Evolutionary conservation across 2,113 vertebrate species (phyloP).

Genomic region (Pedionomus torquatus): DNA sequence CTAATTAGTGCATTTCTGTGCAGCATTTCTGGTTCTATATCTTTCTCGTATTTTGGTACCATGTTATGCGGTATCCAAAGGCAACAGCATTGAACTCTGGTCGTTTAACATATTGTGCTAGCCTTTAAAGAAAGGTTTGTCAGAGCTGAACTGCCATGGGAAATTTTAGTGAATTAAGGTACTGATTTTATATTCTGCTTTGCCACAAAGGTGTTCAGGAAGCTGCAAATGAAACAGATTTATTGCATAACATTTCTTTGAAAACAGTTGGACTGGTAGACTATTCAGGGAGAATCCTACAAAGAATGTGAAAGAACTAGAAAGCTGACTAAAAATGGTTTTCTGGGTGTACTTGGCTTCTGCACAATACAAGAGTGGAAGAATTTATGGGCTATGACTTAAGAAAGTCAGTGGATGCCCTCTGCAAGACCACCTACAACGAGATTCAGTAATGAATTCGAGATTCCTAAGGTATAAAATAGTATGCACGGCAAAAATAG

Average conservation of each 20-base stretch:
- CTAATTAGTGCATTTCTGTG: constrained; percentile 59
- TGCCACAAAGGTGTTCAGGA: not conserved
- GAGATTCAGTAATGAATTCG: not conserved
- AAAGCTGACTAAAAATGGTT: not conserved
- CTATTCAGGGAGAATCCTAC: not conserved
- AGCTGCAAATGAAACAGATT: not conserved
- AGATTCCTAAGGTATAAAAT: not conserved
- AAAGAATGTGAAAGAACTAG: not conserved
- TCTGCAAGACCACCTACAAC: not conserved
- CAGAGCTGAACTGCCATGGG: not conserved
- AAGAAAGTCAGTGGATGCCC: not conserved
- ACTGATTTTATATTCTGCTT: constrained; percentile 6
- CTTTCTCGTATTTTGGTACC: constrained; percentile 2
- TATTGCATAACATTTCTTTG: not conserved
- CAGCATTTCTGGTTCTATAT: constrained; percentile 46
- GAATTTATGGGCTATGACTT: not conserved
- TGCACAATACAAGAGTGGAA: not conserved
- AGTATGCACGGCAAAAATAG: not conserved
- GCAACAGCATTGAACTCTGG: constrained; percentile 34
- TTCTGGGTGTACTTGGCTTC: not conserved
- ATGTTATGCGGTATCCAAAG: constrained; percentile 44
- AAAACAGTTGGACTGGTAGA: not conserved
- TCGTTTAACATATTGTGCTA: not conserved
- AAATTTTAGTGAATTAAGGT: constrained; percentile 34
- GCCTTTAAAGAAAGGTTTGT: constrained; percentile 15